phyloP scores from a whole-genome alignment of 2,888 invertebrate species.

The Acronicta alni region DNA sequence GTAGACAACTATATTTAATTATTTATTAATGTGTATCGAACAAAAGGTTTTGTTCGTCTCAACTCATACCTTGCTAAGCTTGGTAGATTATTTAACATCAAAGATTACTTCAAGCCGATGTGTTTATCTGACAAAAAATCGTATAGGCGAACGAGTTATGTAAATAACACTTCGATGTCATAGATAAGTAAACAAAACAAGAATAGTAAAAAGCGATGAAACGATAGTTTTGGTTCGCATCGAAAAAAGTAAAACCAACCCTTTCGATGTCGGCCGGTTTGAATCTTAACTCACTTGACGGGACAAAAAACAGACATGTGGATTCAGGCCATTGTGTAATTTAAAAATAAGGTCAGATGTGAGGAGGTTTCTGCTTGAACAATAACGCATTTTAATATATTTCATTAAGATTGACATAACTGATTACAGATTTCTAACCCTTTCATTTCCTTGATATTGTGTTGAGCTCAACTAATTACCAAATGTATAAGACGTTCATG shows the following conservation, averaged over 20 bases:
- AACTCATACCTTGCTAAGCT: conserved; percentile 38
- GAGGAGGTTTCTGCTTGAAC: conserved; percentile 83
- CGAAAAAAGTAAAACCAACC: conserved; percentile 80
- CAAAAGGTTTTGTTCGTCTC: conserved; percentile 38
- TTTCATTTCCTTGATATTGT: conserved; percentile 65
- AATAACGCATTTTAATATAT: conserved; percentile 86
- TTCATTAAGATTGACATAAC: conserved; percentile 87
- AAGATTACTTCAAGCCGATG: conserved; percentile 45
- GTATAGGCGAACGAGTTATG: conserved; percentile 62
- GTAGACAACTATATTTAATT: conserved; percentile 5
- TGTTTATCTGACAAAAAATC: conserved; percentile 55
- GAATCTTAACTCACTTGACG: conserved; percentile 78
- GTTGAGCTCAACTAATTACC: conserved; percentile 50
- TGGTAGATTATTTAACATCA: conserved; percentile 38
- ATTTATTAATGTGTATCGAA: conserved; percentile 2
- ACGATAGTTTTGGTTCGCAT: conserved; percentile 75
- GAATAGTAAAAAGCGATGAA: conserved; percentile 77
- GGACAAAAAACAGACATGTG: conserved; percentile 81
- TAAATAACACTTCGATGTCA: conserved; percentile 65
- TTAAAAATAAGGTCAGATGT: conserved; percentile 78
- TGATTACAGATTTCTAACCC: conserved; percentile 79
- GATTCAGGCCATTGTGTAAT: conserved; percentile 78
- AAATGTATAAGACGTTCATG: conserved; percentile 45
- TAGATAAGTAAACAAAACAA: conserved; percentile 69
- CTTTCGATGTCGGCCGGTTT: conserved; percentile 80